Evolutionary conservation across 2,888 invertebrate species (phyloP), one percentile per base, ranked within the genome.

Genomic region (Drosophila kanekoi): DNA sequence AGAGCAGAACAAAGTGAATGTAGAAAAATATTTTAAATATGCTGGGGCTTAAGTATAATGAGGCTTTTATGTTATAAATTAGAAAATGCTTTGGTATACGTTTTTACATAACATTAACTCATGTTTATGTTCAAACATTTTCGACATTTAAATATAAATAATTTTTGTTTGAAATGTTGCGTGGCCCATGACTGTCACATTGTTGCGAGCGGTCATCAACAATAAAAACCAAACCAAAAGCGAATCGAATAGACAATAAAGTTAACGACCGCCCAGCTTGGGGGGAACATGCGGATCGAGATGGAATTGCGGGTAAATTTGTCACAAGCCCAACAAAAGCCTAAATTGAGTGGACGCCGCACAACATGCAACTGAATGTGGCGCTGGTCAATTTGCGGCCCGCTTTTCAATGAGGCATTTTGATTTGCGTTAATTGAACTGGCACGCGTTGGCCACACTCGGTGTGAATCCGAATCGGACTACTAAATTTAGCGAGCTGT

Each of bases 381-480:
- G 13, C 18, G 37, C 33, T 67, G 75, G 70, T 40, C 77, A 77
- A 75, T 71, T 81, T 64, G 82, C 62, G 43, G 51, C 51, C 41
- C 13, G 68, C 67, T 40, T 53, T 63, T 67, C 68, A 76, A 75
- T 76, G 43, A 68, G 69, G 75, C 72, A 52, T 54, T 80, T 80
- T 59, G 75, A 82, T 80, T 81, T 61, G 70, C 70, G 69, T 64
- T 76, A 82, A 86, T 86, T 82, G 83, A 72, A 64, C 54, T 28
- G 83, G 59, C 81, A 68, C 86, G 82, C 81, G 75, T 75, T 68
- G 63, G 16, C 35, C 60, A 60, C 52, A 37, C 48, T 35, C 47
- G 10, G 16, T 1, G 54, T 23, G 18, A 14, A 18, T 28, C 64
- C 41, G 48, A 23, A 32, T 45, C 41, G 35, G 23, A 23, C 54